phyloP scores from a whole-genome alignment of 2,113 vertebrate genomes.

The Festucalex cinctus region DNA sequence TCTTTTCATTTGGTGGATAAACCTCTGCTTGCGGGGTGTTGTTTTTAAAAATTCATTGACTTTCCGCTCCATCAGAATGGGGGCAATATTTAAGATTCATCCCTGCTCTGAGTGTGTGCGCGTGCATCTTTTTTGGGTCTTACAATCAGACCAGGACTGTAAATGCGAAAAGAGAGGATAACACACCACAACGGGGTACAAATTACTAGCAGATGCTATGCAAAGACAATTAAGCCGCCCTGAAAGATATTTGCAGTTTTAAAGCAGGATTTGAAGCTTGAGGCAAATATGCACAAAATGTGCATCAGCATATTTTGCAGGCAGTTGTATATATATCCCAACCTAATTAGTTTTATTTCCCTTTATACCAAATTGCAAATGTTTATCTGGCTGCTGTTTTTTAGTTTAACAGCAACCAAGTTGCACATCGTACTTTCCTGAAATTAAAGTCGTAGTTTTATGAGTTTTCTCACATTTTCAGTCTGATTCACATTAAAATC shows the following conservation, averaged over 20 bases:
- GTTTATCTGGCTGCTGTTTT: no score
- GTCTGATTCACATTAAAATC: no score
- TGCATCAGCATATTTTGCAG: constrained; percentile 5
- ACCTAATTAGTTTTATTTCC: constrained; percentile 1
- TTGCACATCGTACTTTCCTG: no score
- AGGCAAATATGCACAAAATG: background rate
- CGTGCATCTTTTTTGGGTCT: background rate
- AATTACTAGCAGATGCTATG: background rate
- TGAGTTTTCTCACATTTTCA: background rate
- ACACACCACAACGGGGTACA: background rate
- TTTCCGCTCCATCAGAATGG: background rate
- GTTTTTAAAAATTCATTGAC: constrained; percentile 1
- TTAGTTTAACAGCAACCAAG: no score
- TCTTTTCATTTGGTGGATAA: background rate
- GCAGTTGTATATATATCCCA: background rate
- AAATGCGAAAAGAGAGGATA: constrained; percentile 7
- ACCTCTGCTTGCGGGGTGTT: background rate
- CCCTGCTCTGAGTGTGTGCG: constrained; percentile 4
- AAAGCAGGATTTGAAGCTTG: background rate
- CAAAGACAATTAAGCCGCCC: background rate
- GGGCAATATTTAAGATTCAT: background rate
- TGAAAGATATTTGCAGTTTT: constrained; percentile 7
- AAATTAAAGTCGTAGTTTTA: background rate
- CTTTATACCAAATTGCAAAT: background rate
- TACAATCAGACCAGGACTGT: constrained; percentile 6